Conservation (phyloP, 2,888 invertebrate species). For the Anoplius nigerrimus region DNA sequence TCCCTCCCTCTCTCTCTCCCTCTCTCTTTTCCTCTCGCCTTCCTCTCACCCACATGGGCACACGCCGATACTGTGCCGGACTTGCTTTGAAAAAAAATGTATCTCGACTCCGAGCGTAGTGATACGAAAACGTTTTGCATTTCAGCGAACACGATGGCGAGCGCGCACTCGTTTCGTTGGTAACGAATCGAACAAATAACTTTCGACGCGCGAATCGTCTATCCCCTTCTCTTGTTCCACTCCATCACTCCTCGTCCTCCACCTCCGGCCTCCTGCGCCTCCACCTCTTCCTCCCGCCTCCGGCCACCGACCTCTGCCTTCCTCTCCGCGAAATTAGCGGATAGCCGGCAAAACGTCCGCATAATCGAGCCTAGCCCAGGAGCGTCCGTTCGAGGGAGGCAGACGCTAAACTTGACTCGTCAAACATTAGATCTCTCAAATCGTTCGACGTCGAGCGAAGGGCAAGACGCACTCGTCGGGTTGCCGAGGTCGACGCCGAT, state of each 20-base stretch:
- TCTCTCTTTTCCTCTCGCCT: constrained; percentile 14
- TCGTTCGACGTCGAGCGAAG: no score
- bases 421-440: no score
- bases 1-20: constrained; percentile 16
- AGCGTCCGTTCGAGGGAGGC: no score
- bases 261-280: no score
- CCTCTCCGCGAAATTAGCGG: constrained; percentile 37
- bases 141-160: constrained; percentile 60
- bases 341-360: constrained; percentile 42
- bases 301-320: no score
- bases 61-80: constrained; percentile 57
- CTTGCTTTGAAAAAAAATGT: constrained; percentile 68
- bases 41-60: constrained; percentile 9
- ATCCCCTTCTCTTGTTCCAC: background rate
- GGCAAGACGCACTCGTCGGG: background rate
- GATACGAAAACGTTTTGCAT: constrained; percentile 67
- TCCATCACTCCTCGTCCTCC: background rate
- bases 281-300: no score
- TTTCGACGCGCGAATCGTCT: constrained; percentile 47
- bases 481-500: constrained; percentile 21
- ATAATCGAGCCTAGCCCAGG: constrained; percentile 25
- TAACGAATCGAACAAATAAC: constrained; percentile 60
- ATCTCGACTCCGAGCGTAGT: constrained; percentile 62
- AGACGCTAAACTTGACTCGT: no score
- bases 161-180: constrained; percentile 47